A percentile compares a stretch with the other conserved stretches of the same genome.
Conservation (phyloP, 2,113 vertebrate species). For the Perca schrenkii region DNA sequence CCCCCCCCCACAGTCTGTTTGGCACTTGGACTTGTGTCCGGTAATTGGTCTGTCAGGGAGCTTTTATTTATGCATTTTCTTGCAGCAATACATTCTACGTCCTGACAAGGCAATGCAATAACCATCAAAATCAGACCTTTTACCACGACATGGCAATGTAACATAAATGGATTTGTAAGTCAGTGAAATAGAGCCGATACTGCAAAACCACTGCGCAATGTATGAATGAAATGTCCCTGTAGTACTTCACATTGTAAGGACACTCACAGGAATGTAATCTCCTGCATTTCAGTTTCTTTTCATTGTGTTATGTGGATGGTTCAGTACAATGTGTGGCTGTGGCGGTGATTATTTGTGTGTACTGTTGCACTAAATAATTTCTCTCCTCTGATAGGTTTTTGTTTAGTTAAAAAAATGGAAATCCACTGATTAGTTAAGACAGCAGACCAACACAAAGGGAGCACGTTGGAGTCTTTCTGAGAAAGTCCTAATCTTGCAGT, state of each 20-base stretch:
- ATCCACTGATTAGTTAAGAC: too few species aligned
- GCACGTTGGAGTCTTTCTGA: too few species aligned
- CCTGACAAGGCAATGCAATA: constrained; percentile 20
- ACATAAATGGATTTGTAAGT: constrained; percentile 28
- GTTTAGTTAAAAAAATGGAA: too few species aligned
- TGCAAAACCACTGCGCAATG: background rate
- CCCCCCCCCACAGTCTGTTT: background rate
- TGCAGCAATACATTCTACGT: background rate
- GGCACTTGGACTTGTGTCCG: background rate
- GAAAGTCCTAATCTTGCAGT: background rate
- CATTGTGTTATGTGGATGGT: too few species aligned
- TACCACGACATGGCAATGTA: constrained; percentile 13
- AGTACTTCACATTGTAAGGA: too few species aligned
- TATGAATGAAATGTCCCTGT: background rate
- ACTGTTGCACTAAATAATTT: background rate
- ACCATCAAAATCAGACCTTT: background rate
- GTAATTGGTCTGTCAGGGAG: constrained; percentile 16
- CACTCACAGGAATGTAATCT: background rate
- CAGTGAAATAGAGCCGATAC: constrained; percentile 20
- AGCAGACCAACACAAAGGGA: too few species aligned
- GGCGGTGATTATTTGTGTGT: background rate
- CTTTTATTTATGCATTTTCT: constrained; percentile 30
- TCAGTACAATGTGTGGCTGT: background rate
- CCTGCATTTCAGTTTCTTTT: too few species aligned
- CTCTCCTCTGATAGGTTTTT: background rate